Conservation (phyloP, 2,113 vertebrate genomes). For the Dermatemys mawii region DNA sequence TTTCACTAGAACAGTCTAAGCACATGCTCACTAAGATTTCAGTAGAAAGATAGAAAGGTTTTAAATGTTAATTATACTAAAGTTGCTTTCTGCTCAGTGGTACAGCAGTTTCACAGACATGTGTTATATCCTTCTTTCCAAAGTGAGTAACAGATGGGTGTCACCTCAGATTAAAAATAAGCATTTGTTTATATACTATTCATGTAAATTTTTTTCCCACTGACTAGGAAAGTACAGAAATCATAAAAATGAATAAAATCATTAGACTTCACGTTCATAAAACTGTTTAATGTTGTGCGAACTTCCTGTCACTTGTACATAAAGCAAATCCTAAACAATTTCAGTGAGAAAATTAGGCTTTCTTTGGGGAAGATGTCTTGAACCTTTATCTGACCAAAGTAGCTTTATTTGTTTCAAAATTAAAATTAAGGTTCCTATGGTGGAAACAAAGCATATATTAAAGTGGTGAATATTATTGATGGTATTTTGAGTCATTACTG, state of each 20-base stretch:
- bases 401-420: neutral
- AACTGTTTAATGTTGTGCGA: neutral
- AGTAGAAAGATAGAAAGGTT: neutral
- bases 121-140: neutral
- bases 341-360: neutral
- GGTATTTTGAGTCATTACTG: neutral
- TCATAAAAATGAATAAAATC: neutral
- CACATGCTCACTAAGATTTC: neutral
- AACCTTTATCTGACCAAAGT: neutral
- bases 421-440: neutral
- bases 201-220: neutral
- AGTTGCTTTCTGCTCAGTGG: neutral
- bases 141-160: neutral
- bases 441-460: neutral
- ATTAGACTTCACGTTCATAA: constrained; percentile 18
- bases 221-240: neutral
- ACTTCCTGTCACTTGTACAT: neutral
- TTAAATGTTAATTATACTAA: neutral
- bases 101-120: neutral
- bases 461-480: neutral
- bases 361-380: neutral
- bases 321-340: neutral
- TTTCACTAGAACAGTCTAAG: neutral
- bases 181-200: neutral
- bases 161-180: neutral